Conservation (phyloP, 1,140 invertebrate genomes). For the Belonocnema kinseyi region DNA sequence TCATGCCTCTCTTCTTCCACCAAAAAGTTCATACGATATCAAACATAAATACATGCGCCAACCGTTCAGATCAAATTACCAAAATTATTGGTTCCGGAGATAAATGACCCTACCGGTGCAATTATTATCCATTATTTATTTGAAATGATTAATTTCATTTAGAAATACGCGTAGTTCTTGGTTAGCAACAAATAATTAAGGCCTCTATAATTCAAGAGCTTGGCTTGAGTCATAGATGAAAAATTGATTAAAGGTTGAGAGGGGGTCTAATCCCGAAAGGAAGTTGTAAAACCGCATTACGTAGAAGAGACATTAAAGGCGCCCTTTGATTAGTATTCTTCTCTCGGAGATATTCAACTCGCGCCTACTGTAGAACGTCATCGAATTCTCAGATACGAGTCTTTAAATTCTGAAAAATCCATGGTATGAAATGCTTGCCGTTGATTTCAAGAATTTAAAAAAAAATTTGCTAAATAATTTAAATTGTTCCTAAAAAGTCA, state of each 20-base stretch:
- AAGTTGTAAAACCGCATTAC: constrained; percentile 70
- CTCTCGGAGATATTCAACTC: constrained; percentile 52
- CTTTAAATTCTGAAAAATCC: background rate
- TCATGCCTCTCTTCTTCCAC: background rate
- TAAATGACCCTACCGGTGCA: no score
- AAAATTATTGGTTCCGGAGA: background rate
- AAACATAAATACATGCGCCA: no score
- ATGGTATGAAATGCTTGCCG: background rate
- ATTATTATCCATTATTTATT: no score
- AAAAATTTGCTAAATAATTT: background rate
- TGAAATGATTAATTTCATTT: no score
- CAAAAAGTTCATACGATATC: constrained; percentile 1
- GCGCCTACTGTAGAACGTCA: constrained; percentile 33
- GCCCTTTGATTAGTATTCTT: constrained; percentile 52
- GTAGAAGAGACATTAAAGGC: constrained; percentile 57
- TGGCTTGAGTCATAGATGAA: background rate
- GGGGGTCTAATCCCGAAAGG: constrained; percentile 47
- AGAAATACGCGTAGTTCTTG: no score
- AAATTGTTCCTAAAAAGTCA: background rate
- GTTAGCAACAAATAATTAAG: no score
- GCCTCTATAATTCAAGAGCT: no score
- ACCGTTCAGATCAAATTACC: constrained; percentile 11
- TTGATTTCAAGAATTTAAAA: background rate
- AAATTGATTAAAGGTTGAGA: background rate
- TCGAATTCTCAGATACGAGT: constrained; percentile 34